A percentile compares a stretch with the other conserved stretches of the same genome.
Conservation (phyloP, 2,113 vertebrate species). For the Rhineura floridana region DNA sequence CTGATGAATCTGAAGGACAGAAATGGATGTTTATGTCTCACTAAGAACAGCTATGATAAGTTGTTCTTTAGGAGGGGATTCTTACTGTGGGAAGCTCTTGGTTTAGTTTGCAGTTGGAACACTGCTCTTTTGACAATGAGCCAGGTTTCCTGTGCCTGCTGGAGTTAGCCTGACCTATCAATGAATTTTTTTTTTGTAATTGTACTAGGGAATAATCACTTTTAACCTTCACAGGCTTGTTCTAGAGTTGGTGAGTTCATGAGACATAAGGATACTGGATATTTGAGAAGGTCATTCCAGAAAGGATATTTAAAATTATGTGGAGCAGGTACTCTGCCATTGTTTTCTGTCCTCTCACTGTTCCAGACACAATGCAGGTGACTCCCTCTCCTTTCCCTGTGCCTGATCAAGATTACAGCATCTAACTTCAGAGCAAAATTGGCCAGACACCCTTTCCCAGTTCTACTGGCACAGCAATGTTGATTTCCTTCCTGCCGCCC, state of each 20-base stretch:
- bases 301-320: neutral
- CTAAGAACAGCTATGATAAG: neutral
- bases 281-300: neutral
- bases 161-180: neutral
- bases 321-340: accelerated
- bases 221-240: neutral
- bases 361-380: neutral
- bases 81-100: neutral
- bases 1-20: neutral
- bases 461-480: neutral
- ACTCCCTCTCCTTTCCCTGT: neutral
- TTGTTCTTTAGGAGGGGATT: neutral
- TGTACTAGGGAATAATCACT: neutral
- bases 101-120: neutral
- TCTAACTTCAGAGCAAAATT: accelerated
- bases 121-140: neutral
- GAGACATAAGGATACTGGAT: neutral
- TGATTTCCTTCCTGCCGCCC: neutral
- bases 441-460: neutral
- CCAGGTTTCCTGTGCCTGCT: neutral
- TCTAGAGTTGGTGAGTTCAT: neutral
- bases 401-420: neutral
- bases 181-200: neutral
- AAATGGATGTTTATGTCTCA: neutral
- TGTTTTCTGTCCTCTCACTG: accelerated